Percentiles rank a stretch among this genome's conserved stretches.
Conservation (phyloP, 2,797 vertebrate species). For the Choloepus didactylus region DNA sequence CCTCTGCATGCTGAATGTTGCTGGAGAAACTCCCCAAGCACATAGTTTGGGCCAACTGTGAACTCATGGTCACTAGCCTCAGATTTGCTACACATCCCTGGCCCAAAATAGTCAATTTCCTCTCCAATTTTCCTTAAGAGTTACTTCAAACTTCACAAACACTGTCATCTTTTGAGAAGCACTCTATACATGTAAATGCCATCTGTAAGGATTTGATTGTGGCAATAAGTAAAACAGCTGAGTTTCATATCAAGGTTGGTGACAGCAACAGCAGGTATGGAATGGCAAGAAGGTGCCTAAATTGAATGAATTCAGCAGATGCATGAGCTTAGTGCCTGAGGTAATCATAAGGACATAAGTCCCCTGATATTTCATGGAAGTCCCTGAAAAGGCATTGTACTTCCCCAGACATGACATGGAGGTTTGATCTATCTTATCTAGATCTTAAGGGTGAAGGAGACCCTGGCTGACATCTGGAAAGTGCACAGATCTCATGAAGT, state of each 20-base stretch:
- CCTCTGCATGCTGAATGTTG: background rate
- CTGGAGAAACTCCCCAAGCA: background rate
- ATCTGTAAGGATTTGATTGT: background rate
- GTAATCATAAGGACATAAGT: background rate
- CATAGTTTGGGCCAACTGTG: background rate
- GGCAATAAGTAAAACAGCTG: background rate
- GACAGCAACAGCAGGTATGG: background rate
- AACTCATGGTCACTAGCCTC: background rate
- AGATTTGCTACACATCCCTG: background rate
- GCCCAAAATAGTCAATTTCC: background rate
- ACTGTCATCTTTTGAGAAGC: background rate
- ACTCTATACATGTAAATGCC: background rate
- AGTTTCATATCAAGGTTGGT: background rate
- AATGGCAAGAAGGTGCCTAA: background rate
- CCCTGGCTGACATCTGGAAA: background rate
- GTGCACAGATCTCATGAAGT: background rate
- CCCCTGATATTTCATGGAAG: background rate
- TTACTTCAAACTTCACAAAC: conserved; percentile 35
- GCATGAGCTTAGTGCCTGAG: background rate
- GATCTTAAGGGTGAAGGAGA: background rate
- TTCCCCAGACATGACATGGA: background rate
- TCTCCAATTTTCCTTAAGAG: conserved; percentile 33
- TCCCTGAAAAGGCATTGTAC: background rate
- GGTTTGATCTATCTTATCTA: background rate
- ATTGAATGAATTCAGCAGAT: background rate